These are phyloP conservation scores for Margaritifera margaritifera DNA, from an alignment of 2,888 invertebrate species.

Conservation along the genomic window DNA sequence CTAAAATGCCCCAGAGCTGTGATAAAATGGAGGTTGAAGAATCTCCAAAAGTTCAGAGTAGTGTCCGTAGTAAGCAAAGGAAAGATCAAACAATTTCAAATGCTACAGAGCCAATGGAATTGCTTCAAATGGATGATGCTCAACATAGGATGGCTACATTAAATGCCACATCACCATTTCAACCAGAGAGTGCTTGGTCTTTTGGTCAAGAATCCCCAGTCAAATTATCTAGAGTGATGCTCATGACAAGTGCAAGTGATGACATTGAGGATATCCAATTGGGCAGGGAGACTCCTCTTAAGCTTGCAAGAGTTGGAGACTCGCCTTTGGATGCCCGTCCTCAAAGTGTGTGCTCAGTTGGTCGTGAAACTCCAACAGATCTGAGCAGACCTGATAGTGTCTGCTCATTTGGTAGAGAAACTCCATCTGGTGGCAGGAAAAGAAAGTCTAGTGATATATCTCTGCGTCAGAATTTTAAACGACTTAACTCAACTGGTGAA, in stretches of 20 bases:
- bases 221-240: no score
- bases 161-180: slow-evolving; percentile 32
- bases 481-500: slow-evolving; percentile 42
- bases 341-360: slow-evolving; percentile 38
- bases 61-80: no score
- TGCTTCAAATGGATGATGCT: slow-evolving; percentile 9
- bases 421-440: slow-evolving; percentile 45
- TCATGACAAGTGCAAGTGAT: no score
- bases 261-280: no score
- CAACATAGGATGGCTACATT: slow-evolving; percentile 34
- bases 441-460: slow-evolving; percentile 39
- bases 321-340: slow-evolving; percentile 21
- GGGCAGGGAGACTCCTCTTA: slow-evolving; percentile 23
- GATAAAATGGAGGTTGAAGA: no score
- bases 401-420: slow-evolving; percentile 44
- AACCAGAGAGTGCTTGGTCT: slow-evolving; percentile 40
- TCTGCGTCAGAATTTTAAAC: slow-evolving; percentile 29
- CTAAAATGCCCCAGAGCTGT: no score
- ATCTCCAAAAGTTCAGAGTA: no score
- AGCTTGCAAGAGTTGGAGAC: slow-evolving; percentile 19
- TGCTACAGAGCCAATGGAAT: no score
- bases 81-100: no score
- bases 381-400: slow-evolving; percentile 42
- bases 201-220: slow-evolving; percentile 24
- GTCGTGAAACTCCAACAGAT: slow-evolving; percentile 27